Evolutionary conservation across 2,888 invertebrate species (phyloP), one percentile per base, ranked within the genome.

Genomic region (Sminthurinus aureus): DNA sequence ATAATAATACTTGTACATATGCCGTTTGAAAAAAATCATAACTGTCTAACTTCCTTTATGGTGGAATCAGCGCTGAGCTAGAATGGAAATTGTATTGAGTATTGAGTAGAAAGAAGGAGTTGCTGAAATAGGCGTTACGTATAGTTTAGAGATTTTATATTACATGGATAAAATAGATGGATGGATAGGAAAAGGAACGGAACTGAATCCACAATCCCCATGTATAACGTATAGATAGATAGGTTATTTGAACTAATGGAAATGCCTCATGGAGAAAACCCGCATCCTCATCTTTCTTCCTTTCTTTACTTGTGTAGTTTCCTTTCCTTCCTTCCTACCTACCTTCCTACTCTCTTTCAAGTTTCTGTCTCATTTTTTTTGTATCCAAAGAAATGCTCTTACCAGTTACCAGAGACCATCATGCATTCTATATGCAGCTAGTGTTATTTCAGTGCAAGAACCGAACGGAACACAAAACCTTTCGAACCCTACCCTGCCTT

Each of bases 61-160:
- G 18, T 76, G 20, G 20, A 76, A 76, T 52, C 58, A 9, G 71
- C n/a, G 76, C 52, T 76, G 76, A 76, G 76, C 22, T 76, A 58
- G 76, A 76, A 76, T 76, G 76, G 76, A 76, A 52, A 76, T 76
- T 76, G 76, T 76, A 76, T 76, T 24, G 76, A 76, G 76, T 76
- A 76, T 76, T 24, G 76, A 76, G 76, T 76, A 22, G 76, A 76
- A 76, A 20, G 52, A 52, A 76, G 22, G 51, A 76, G 76, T 76
- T 52, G 76, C 76, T 76, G 52, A 58, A 76, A 76, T 76, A 52
- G 58, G 58, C 58, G 76, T 58, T 76, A 52, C 51, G 51, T 18
- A 50, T 9, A 75, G 76, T 52, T 76, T 76, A 15, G 76, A 22
- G 58, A 76, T 76, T 76, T 20, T 76, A 76, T 58, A 76, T 38